Evolutionary conservation across 2,113 vertebrate species (phyloP).

Genomic region (Mohoua ochrocephala): DNA sequence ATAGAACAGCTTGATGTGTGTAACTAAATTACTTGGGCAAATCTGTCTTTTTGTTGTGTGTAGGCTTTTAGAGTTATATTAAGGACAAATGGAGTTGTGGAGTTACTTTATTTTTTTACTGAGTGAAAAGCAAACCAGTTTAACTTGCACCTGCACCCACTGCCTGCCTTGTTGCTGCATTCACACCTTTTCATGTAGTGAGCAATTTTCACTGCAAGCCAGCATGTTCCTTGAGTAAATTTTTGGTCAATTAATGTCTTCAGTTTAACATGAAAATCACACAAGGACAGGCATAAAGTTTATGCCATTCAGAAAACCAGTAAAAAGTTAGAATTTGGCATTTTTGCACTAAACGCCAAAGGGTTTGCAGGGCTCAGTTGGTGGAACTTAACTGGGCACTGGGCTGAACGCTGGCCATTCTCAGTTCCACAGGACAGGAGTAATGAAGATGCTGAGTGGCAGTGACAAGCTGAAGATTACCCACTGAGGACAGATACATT

Average conservation of each 20-base stretch:
- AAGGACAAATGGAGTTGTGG: not conserved
- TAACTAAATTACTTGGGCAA: not conserved
- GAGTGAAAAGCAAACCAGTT: not conserved
- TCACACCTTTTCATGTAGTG: not conserved
- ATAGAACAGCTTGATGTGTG: not conserved
- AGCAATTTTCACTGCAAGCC: not conserved
- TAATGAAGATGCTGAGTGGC: slow-evolving; percentile 78
- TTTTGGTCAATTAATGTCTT: not conserved
- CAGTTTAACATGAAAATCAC: not conserved
- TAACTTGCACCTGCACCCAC: not conserved
- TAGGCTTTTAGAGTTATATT: not conserved
- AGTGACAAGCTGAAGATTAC: slow-evolving; percentile 68
- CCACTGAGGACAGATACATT: slow-evolving; percentile 49
- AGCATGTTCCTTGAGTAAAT: not conserved
- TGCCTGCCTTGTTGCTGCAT: not conserved
- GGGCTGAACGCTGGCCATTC: not conserved
- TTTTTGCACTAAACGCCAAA: not conserved
- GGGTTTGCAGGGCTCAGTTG: not conserved
- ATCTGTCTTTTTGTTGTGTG: not conserved
- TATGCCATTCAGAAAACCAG: not conserved
- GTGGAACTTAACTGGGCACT: not conserved
- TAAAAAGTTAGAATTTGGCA: not conserved
- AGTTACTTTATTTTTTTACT: not conserved
- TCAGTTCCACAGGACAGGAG: slow-evolving; percentile 47
- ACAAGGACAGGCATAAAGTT: not conserved